Evolutionary conservation across 2,888 invertebrate species (phyloP), one percentile per base, ranked within the genome.

Genomic region (Epistrophe eligans): DNA sequence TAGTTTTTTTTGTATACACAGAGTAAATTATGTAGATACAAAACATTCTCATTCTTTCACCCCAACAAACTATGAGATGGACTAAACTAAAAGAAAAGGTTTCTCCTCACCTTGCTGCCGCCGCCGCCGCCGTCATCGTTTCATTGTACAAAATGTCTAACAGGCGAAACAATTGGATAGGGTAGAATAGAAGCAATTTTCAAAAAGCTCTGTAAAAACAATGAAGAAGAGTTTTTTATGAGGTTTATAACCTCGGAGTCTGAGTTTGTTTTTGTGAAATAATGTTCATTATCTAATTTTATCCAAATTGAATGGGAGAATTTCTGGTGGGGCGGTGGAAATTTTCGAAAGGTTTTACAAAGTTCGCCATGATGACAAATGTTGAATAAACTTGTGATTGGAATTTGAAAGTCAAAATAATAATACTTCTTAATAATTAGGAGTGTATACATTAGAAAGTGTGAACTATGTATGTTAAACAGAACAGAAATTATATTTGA

Each of bases 201-300:
- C 17, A 24, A 11, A n/a, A 4, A 32, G 9, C n/a, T 48, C 45
- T 55, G 40, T 52, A 13, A 67, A 60, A 45, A 62, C 50, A 15
- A 28, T 62, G 35, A 35, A 40, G 24, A 35, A 38, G 62, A 81
- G 55, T 43, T 70, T 43, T 50, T 43, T 77, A 45, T 72, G 57
- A 72, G 72, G 67, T 77, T 83, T 77, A 77, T 77, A 58, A 82
- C 66, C 77, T 35, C n/a, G 9, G 32, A 32, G 35, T 17, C 15
- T 58, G 58, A 35, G 10, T 35, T 38, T 58, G 11, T 73, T 45
- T 73, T 50, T 60, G 57, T 77, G 66, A 77, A 45, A 66, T 50
- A 19, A 62, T 77, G 77, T 77, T 77, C 58, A 83, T 72, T 72
- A 66, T 38, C 52, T 43, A 72, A 60, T 67, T 66, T 67, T 60